Percentiles rank a stretch among this genome's conserved stretches.
Evolutionary conservation across 2,888 invertebrate species (phyloP).

Genomic region (Nemurella pictetii): DNA sequence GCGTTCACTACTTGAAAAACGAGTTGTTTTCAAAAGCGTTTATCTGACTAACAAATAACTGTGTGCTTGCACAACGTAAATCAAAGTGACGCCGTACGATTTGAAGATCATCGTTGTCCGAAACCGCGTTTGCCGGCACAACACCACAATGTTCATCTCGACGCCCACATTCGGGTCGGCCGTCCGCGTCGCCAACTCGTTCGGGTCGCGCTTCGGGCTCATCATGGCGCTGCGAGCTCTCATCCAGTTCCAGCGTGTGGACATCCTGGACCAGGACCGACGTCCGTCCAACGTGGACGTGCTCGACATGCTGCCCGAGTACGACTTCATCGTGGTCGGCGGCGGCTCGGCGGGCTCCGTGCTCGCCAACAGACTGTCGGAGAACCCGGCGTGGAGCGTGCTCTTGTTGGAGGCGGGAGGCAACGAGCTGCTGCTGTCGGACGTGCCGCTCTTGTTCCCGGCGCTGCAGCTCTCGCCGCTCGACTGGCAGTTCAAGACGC

Average conservation of each 20-base stretch:
- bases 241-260: constrained; percentile 66
- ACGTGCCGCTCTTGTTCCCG: constrained; percentile 72
- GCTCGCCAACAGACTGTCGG: constrained; percentile 73
- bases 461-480: constrained; percentile 70
- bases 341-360: constrained; percentile 71
- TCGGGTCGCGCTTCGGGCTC: constrained; percentile 67
- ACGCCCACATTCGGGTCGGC: constrained; percentile 53
- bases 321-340: constrained; percentile 81
- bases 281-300: constrained; percentile 54
- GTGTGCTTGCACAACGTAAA: no score
- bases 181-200: constrained; percentile 65
- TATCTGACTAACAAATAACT: no score
- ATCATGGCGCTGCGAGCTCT: constrained; percentile 66
- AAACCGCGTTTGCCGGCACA: neutral
- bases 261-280: constrained; percentile 69
- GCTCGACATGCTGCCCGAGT: constrained; percentile 60
- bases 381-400: constrained; percentile 71
- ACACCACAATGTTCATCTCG: neutral
- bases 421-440: constrained; percentile 71
- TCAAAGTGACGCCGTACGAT: no score
- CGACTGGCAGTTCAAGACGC: constrained; percentile 83
- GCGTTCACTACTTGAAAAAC: no score
- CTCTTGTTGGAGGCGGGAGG: constrained; percentile 80
- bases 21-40: no score
- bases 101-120: no score